Conservation (phyloP, 2,113 vertebrate species). For the Trinectes maculatus region DNA sequence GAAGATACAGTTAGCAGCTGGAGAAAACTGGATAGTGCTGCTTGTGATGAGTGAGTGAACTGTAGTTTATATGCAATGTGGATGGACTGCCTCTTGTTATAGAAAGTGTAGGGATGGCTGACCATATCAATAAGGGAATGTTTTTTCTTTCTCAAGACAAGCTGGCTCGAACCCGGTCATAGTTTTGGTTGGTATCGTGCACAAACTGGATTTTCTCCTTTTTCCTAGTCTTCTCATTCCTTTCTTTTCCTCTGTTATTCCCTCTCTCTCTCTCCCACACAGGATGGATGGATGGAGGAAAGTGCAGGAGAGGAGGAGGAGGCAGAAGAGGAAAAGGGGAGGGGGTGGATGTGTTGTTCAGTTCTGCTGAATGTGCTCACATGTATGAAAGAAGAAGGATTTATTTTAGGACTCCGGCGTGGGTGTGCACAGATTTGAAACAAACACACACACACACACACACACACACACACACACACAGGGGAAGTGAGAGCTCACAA, state of each 20-base stretch:
- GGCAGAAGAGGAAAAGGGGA: conserved; percentile 44
- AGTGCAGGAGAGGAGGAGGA: conserved; percentile 48
- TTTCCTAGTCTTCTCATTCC: conserved; percentile 31
- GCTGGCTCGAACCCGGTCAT: background rate
- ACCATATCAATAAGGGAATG: background rate
- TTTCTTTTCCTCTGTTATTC: conserved; percentile 28
- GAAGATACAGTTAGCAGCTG: background rate
- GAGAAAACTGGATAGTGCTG: background rate
- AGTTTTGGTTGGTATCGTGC: background rate
- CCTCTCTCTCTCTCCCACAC: conserved; percentile 34
- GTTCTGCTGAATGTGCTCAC: conserved; percentile 75
- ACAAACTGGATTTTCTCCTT: conserved; percentile 4
- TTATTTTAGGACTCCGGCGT: conserved; percentile 75
- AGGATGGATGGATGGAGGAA: conserved; percentile 56
- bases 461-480: conserved; percentile 23
- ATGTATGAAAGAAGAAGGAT: conserved; percentile 78
- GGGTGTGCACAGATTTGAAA: conserved; percentile 70
- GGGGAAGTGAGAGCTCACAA: conserved; percentile 49
- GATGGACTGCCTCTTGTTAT: background rate
- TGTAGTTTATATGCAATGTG: background rate
- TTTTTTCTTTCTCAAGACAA: conserved; percentile 10
- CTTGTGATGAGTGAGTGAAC: background rate
- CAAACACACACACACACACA: conserved; percentile 24
- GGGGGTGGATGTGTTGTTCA: conserved; percentile 67
- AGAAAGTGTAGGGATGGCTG: background rate